phyloP scores from a whole-genome alignment of 2,888 invertebrate species.

The Stenichneumon culpator region DNA sequence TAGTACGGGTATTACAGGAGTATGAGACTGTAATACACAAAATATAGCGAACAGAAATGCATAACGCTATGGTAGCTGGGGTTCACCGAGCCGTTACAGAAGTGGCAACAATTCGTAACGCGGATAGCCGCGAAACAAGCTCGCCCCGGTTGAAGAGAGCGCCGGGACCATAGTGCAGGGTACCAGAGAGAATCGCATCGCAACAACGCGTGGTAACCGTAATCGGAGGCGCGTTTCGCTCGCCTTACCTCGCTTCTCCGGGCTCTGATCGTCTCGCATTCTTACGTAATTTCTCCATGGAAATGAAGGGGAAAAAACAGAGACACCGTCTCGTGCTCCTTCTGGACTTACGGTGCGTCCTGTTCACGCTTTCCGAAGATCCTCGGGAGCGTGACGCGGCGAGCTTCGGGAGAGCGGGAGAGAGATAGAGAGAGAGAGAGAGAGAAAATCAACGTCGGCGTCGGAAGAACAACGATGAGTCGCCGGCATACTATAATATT shows the following conservation, averaged over 20 bases:
- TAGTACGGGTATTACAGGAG: constrained; percentile 38
- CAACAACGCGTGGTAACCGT: constrained; percentile 65
- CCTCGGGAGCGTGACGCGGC: constrained; percentile 78
- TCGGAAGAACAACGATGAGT: constrained; percentile 63
- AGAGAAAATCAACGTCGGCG: constrained; percentile 50
- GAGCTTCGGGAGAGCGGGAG: constrained; percentile 20
- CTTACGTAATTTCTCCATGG: constrained; percentile 73
- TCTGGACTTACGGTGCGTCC: constrained; percentile 69
- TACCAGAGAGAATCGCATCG: constrained; percentile 15
- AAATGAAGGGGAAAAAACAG: constrained; percentile 57
- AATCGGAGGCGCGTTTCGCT: constrained; percentile 66
- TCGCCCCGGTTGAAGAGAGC: constrained; percentile 10
- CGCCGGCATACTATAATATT: constrained; percentile 58
- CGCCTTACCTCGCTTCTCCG: constrained; percentile 36
- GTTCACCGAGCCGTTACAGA: constrained; percentile 70
- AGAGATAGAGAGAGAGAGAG: constrained; percentile 38
- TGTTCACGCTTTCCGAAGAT: constrained; percentile 84
- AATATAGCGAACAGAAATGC: constrained; percentile 35
- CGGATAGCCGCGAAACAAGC: constrained; percentile 53
- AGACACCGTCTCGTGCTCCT: constrained; percentile 44
- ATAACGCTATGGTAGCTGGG: constrained; percentile 36
- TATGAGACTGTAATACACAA: constrained; percentile 16
- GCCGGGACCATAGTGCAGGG: background rate
- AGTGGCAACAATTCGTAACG: constrained; percentile 69
- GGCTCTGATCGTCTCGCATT: constrained; percentile 69